A percentile compares a stretch with the other conserved stretches of the same genome.
phyloP scores from a whole-genome alignment of 1,140 invertebrate genomes.

The Zelostemma sp. region DNA sequence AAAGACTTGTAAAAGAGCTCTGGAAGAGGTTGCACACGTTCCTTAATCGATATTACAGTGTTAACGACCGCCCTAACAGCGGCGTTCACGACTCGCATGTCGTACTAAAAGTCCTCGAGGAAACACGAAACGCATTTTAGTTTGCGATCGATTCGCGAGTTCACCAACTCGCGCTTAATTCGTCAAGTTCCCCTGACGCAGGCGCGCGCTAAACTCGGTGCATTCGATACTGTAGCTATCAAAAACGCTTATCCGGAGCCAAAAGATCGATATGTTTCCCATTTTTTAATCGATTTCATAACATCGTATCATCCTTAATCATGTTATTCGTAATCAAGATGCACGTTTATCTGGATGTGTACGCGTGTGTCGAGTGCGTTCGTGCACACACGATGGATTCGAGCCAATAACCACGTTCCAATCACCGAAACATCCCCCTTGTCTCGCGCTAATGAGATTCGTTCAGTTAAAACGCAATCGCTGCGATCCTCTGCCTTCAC shows the following conservation, averaged over 20 bases:
- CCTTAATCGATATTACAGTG: slow-evolving; percentile 3
- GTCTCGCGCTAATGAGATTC: slow-evolving; percentile 13
- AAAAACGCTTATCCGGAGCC: background rate
- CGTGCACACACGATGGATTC: slow-evolving; percentile 8
- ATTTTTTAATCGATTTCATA: no score
- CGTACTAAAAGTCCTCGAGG: slow-evolving; percentile 5
- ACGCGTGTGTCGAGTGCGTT: slow-evolving; percentile 3
- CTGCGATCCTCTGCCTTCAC: no score
- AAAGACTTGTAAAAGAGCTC: background rate
- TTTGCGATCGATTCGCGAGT: slow-evolving; percentile 2
- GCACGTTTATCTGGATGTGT: slow-evolving; percentile 1
- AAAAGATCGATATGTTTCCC: no score
- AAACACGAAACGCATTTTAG: slow-evolving; percentile 7
- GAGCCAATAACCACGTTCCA: slow-evolving; percentile 10
- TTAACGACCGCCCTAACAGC: background rate
- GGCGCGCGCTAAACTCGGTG: background rate
- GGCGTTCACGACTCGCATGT: slow-evolving; percentile 1
- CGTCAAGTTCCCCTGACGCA: background rate
- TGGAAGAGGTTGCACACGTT: slow-evolving; percentile 2
- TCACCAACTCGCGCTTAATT: background rate
- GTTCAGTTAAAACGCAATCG: slow-evolving; percentile 8
- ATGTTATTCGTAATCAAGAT: slow-evolving; percentile 1
- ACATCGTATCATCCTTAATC: background rate
- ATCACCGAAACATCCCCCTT: slow-evolving; percentile 14
- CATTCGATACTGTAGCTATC: background rate